These are phyloP conservation scores for Heliconius eleuchia DNA, from an alignment of 1,140 invertebrate species.

Conservation along the genomic window DNA sequence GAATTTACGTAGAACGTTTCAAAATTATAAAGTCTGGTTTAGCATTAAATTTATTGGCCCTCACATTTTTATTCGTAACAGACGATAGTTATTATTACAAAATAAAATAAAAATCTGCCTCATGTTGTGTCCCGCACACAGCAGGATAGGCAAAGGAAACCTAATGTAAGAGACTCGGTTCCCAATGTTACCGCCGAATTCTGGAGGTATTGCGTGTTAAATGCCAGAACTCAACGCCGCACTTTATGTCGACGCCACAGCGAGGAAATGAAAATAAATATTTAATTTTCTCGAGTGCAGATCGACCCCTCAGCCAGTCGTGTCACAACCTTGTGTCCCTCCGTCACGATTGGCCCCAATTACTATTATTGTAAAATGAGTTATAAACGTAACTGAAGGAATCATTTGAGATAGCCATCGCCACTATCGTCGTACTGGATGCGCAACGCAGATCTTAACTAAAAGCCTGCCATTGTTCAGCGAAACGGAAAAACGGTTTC, in stretches of 20 bases:
- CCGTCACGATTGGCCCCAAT: not conserved
- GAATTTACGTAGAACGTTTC: conserved; percentile 8
- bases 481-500: conserved; percentile 72
- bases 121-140: too few relatives aligned
- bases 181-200: too few relatives aligned
- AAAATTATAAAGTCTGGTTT: not conserved
- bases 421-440: conserved; percentile 41
- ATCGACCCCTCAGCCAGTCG: too few relatives aligned
- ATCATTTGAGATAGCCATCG: conserved; percentile 41
- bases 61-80: not conserved
- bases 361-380: not conserved
- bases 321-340: too few relatives aligned
- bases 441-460: conserved; percentile 60
- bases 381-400: conserved; percentile 21
- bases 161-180: too few relatives aligned
- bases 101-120: too few relatives aligned
- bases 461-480: conserved; percentile 70
- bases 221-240: too few relatives aligned
- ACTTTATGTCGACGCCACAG: too few relatives aligned
- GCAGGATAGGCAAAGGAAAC: too few relatives aligned
- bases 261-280: too few relatives aligned
- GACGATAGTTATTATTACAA: not conserved
- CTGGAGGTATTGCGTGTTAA: too few relatives aligned
- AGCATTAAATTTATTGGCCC: not conserved
- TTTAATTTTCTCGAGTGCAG: too few relatives aligned